Evolutionary conservation across 23 tunicate genomes (phyloP).

Genomic region (Oikopleura vanhoeffeni): DNA sequence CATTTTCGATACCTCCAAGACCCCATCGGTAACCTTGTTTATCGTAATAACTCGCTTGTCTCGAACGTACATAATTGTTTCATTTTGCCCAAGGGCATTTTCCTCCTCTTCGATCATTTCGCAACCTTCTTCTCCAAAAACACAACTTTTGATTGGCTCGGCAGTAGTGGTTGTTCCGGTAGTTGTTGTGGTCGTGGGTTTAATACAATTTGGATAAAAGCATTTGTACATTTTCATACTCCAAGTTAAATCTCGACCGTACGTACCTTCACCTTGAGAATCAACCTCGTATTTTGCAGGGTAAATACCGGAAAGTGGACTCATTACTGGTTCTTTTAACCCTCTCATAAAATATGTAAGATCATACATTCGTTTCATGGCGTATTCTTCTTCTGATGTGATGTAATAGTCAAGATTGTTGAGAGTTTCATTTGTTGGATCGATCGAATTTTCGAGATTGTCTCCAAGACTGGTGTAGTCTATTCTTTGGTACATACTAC

Average conservation of each 20-base stretch:
- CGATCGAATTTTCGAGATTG: neutral
- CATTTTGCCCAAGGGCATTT: neutral
- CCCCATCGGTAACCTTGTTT: neutral
- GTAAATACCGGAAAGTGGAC: neutral
- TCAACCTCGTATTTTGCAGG: neutral
- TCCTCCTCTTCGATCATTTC: neutral
- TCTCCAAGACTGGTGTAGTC: neutral
- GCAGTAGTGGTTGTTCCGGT: neutral
- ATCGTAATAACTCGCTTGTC: conserved; percentile 1
- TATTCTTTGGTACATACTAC: neutral
- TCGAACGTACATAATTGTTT: neutral
- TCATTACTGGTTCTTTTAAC: neutral
- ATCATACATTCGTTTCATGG: neutral
- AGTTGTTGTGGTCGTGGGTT: neutral
- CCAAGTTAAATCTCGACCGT: neutral
- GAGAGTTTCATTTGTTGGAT: neutral
- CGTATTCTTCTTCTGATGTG: neutral
- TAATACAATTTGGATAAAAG: neutral
- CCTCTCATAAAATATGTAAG: neutral
- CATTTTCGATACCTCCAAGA: neutral
- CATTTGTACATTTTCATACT: conserved; percentile 10
- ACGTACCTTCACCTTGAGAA: neutral
- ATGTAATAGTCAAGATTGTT: neutral
- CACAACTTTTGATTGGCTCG: neutral
- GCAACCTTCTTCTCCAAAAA: neutral